Conservation (phyloP, 2,797 vertebrate species). For the Melopsittacus undulatus region DNA sequence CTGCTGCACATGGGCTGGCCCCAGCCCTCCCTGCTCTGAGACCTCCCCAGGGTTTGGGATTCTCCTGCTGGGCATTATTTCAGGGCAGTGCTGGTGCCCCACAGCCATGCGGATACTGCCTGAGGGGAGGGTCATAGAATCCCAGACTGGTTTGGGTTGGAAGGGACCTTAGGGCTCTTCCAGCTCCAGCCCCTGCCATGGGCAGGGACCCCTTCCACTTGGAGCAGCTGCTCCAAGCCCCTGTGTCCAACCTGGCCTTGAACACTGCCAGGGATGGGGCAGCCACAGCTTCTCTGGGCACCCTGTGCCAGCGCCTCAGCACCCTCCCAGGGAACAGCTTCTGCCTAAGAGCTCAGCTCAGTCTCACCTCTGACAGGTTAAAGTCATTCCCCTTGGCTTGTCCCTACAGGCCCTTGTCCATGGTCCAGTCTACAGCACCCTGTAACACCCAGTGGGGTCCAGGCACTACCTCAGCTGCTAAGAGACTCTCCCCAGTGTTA, state of each 20-base stretch:
- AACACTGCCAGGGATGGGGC: too few species aligned
- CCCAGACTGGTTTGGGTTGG: not conserved
- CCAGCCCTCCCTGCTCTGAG: not conserved
- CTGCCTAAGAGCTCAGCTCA: not conserved
- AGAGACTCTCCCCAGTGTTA: not conserved
- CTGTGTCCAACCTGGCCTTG: too few species aligned
- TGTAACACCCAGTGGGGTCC: not conserved
- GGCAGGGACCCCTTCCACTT: too few species aligned
- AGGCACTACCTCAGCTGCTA: not conserved
- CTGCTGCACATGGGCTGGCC: not conserved
- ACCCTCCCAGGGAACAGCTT: not conserved
- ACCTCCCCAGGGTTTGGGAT: not conserved
- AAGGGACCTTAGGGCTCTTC: not conserved
- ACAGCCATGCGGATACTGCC: rapidly evolving
- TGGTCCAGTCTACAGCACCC: not conserved
- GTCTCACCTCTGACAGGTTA: not conserved
- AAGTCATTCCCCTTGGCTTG: not conserved
- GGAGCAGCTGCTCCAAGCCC: too few species aligned
- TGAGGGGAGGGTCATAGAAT: not conserved
- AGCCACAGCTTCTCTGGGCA: too few species aligned
- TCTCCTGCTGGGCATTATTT: not conserved
- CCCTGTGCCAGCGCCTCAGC: too few species aligned
- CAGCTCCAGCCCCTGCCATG: not conserved
- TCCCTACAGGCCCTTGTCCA: not conserved
- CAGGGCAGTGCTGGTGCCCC: not conserved